Percentiles rank a stretch among this genome's conserved stretches.
These are phyloP conservation scores for Heliothis subflexa DNA, from an alignment of 1,140 invertebrate species.

Conservation along the genomic window DNA sequence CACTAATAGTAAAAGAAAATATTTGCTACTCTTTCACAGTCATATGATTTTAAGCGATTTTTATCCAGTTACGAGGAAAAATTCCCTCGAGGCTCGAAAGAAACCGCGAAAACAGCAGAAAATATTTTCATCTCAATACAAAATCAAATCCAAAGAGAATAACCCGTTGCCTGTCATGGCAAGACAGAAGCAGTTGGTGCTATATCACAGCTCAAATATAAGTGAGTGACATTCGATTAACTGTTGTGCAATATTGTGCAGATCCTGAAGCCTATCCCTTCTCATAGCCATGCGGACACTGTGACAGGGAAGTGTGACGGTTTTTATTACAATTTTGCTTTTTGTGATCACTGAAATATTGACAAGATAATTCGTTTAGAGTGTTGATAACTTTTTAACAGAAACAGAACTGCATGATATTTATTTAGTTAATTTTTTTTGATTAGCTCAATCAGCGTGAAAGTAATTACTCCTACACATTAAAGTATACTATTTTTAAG, in stretches of 20 bases:
- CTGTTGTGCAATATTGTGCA: conserved; percentile 13
- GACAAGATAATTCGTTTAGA: background rate
- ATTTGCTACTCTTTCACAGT: too few species aligned
- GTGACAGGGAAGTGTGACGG: background rate
- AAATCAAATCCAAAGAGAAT: background rate
- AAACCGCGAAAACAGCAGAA: too few species aligned
- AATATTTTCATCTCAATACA: too few species aligned
- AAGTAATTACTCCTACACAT: too few species aligned
- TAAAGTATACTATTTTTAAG: too few species aligned
- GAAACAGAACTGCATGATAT: too few species aligned
- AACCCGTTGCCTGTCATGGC: background rate
- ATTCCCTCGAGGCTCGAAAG: too few species aligned
- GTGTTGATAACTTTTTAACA: background rate
- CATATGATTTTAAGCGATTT: too few species aligned
- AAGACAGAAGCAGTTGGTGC: background rate
- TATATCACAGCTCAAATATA: conserved; percentile 6
- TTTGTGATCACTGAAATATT: background rate
- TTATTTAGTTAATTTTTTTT: too few species aligned
- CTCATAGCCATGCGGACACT: background rate
- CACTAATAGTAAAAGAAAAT: too few species aligned
- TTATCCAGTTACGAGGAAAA: too few species aligned
- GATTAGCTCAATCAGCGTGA: too few species aligned
- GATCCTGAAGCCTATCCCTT: background rate
- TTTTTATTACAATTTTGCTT: background rate
- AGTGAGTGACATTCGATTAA: conserved; percentile 27